Evolutionary conservation across 2,113 vertebrate species (phyloP), one percentile per base, ranked within the genome.

Genomic region (Larimichthys crocea): DNA sequence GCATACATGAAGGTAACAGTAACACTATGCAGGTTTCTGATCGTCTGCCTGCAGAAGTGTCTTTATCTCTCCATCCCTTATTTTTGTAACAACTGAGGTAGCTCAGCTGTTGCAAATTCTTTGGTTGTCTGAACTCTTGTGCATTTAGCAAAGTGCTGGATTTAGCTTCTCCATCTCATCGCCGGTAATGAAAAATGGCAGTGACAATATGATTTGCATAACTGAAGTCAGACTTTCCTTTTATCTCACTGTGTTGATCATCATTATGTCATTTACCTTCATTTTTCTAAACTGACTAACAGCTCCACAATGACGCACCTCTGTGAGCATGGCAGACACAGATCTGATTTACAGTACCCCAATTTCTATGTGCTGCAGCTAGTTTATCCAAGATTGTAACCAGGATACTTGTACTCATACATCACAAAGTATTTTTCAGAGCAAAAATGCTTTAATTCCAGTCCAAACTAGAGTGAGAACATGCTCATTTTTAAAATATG

Each of bases 401-500:
- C 9, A 63, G 55, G 10, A 64, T 31, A 17, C n/a, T 12, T 20
- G 2, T 24, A 20, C 3, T 2, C 56, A 63, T 74, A 53, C 75
- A 44, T 82, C 50, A 67, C 59, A 66, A 53, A 77, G 57, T 29
- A 29, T 40, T 74, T 64, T 74, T 68, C 3, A 56, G 50, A 73
- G 57, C 50, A 68, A 53, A 48, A 75, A 64, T 1, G 69, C 49
- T 78, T 65, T 48, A 40, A 67, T 50, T 75, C 26, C 16, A 65
- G 24, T 61, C n/a, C 16, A 72, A 79, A 72, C 49, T 24, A 61
- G 40, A 83, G 76, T 2, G 70, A 66, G 42, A 81, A 74, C 48
- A 26, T 65, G 9, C 35, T 29, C 64, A 65, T 70, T 67, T 83
- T 76, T 75, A 66, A 77, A n/a, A 66, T 52, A 75, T 74, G 68